phyloP scores from a whole-genome alignment of 2,113 vertebrate genomes.

The Craseonycteris thonglongyai region DNA sequence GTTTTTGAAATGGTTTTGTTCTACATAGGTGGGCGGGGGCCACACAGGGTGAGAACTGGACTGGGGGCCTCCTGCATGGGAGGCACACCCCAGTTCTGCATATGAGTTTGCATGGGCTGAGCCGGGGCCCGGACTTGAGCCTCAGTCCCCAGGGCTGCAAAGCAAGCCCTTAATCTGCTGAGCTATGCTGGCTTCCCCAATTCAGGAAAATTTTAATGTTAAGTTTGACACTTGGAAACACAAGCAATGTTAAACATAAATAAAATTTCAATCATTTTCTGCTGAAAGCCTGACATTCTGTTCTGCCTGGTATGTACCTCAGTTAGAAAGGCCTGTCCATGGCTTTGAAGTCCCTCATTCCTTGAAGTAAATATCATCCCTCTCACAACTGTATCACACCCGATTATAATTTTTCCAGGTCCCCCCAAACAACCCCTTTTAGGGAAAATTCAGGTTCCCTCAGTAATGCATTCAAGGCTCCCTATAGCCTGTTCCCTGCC shows the following conservation, averaged over 20 bases:
- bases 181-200: too few relatives aligned
- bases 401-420: not conserved
- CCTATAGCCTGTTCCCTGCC: not conserved
- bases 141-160: too few relatives aligned
- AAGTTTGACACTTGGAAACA: not conserved
- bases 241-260: not conserved
- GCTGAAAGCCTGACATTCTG: not conserved
- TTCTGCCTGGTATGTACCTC: not conserved
- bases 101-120: too few relatives aligned
- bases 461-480: not conserved
- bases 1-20: too few relatives aligned
- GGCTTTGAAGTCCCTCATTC: not conserved
- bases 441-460: not conserved
- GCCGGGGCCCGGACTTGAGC: too few relatives aligned
- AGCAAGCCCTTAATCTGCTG: too few relatives aligned
- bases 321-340: not conserved
- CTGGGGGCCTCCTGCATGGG: too few relatives aligned
- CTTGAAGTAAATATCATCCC: not conserved
- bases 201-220: slow-evolving; percentile 17
- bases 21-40: too few relatives aligned
- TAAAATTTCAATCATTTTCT: not conserved
- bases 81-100: too few relatives aligned
- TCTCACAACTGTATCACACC: not conserved
- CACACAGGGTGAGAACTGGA: too few relatives aligned
- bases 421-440: rapidly evolving